Evolutionary conservation across 2,113 vertebrate species (phyloP).

Genomic region (Plestiodon gilberti): DNA sequence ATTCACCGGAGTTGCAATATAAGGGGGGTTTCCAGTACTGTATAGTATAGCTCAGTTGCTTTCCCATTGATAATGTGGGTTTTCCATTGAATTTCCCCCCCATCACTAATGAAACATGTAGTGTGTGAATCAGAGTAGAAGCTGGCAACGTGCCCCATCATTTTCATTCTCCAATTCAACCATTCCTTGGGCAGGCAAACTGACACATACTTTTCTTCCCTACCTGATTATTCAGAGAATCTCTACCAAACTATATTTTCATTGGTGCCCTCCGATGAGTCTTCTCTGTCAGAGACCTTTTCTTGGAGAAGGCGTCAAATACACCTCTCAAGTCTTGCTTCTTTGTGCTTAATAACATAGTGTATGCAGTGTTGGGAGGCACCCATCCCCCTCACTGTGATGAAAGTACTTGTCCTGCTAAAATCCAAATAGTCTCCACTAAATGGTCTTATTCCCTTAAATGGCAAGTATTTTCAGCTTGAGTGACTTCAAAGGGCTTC

Average conservation of each 20-base stretch:
- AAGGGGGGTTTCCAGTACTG: not conserved
- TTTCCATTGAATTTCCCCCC: not conserved
- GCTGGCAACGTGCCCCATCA: not conserved
- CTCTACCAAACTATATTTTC: not conserved
- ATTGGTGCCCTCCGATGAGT: not conserved
- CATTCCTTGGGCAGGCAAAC: not conserved
- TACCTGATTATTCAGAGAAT: not conserved
- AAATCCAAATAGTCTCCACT: not conserved
- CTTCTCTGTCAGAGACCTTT: not conserved
- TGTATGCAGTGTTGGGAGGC: not conserved
- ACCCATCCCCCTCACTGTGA: not conserved
- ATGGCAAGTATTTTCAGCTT: slow-evolving; percentile 23
- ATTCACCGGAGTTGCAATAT: not conserved
- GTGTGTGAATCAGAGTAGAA: not conserved
- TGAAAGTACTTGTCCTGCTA: not conserved
- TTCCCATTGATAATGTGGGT: not conserved
- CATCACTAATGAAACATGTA: not conserved
- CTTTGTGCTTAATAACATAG: not conserved
- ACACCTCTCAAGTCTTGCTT: not conserved
- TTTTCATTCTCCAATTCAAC: not conserved
- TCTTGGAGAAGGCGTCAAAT: not conserved
- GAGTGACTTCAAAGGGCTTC: not conserved
- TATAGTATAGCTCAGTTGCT: not conserved
- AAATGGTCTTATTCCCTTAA: slow-evolving; percentile 22
- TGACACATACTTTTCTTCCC: not conserved